Conservation (phyloP, 2,113 vertebrate genomes). For the Mystacornis crossleyi region DNA sequence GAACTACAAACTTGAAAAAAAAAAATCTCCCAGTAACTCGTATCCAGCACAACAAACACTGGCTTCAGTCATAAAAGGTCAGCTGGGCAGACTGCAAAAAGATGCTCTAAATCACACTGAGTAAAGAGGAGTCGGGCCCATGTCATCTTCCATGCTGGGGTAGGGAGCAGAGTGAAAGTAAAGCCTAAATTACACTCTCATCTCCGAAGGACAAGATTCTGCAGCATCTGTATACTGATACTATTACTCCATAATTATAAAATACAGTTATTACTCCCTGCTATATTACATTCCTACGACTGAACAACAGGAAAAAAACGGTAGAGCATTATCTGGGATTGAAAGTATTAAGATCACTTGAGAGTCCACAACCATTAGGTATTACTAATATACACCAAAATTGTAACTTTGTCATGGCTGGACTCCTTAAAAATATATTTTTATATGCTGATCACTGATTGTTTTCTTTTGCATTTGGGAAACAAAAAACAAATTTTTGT, state of each 20-base stretch:
- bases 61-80: not conserved
- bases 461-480: not conserved
- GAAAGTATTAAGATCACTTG: not conserved
- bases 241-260: not conserved
- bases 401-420: not conserved
- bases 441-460: not conserved
- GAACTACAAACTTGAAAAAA: not conserved
- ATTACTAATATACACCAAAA: not conserved
- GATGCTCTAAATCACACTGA: not conserved
- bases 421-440: not conserved
- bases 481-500: not conserved
- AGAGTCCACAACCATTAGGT: not conserved
- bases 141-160: not conserved
- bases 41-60: not conserved
- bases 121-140: not conserved
- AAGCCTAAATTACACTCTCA: not conserved
- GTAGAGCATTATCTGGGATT: not conserved
- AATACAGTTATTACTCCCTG: not conserved
- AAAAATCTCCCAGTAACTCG: not conserved
- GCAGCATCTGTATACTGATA: not conserved
- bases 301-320: not conserved
- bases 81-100: not conserved
- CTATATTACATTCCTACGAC: not conserved
- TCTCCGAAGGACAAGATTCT: not conserved
- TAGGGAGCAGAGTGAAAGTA: not conserved